Evolutionary conservation across 92 coral and sea anemone genomes (phyloP), one percentile per base, ranked within the genome.

Genomic region (Hydrozoanthus gracilis): DNA sequence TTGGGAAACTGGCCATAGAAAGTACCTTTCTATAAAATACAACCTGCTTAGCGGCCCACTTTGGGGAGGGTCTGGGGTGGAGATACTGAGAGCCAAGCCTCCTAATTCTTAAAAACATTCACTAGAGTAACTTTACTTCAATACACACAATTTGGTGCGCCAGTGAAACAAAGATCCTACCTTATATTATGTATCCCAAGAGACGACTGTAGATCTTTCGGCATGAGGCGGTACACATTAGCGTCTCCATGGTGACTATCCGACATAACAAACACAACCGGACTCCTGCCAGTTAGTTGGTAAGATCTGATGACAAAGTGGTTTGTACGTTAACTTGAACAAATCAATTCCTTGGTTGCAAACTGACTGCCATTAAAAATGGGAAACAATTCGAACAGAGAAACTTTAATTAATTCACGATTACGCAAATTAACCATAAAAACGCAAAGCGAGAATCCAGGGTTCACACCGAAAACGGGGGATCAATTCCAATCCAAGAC

Each of bases 171-270:
- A 61, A 61, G 9, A 50, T 9, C 47, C 13, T 78, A 96, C 99
- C 99, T 93, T 16, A 97, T 93, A 20, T 91, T 91, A 7, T 88
- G 84, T 55, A 95, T 88, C 6, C 90, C 89, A 69, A 97, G 88
- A 13, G 84, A 89, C 11, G 83, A 73, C 20, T 92, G 96, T 66
- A 89, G 69, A 74, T 91, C 92, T 86, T 95, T 95, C 4, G 99
- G 97, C 58, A 97, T 85, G 67, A 97, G 82, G 48, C 93, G 94
- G 83, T 93, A 94, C 14, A 95, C 94, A 86, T 91, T 97, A 13
- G 98, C 88, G 78, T 95, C 95, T 10, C 94, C 94, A 86, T 91
- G 93, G 50, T 93, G 96, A 60, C 98, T 97, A 87, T 97, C 99
- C 2, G 98, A 95, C 64, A 97, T 80, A 64, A 97, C 90, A 44